Evolutionary conservation across 1,140 invertebrate genomes (phyloP).

Genomic region (Battus philenor): DNA sequence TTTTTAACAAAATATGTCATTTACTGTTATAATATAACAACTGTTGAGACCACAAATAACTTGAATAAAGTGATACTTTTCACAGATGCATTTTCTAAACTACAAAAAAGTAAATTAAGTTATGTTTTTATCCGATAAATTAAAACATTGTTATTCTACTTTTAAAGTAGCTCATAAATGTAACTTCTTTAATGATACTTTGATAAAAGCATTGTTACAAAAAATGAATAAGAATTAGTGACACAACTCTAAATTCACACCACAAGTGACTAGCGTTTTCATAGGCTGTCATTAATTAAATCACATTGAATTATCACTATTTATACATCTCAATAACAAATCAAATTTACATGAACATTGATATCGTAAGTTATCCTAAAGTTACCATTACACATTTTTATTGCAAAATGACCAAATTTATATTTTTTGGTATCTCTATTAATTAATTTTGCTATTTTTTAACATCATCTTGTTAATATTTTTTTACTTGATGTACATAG

Average conservation of each 20-base stretch:
- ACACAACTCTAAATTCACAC: constrained; percentile 12
- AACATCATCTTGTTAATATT: constrained; percentile 35
- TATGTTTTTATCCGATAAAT: no score
- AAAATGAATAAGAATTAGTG: constrained; percentile 26
- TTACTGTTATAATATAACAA: neutral
- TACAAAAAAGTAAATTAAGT: no score
- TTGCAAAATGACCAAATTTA: constrained; percentile 26
- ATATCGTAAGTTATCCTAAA: no score
- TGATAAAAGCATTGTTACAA: constrained; percentile 5
- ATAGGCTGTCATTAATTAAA: constrained; percentile 1
- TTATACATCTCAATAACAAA: neutral
- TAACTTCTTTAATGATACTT: neutral
- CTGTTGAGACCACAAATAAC: no score
- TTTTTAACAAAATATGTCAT: no score
- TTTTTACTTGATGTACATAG: constrained; percentile 37
- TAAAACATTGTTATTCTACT: no score
- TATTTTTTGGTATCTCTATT: constrained; percentile 60
- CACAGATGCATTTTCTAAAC: no score
- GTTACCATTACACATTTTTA: no score
- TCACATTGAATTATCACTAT: neutral
- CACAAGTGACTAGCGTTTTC: constrained; percentile 8
- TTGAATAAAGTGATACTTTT: no score
- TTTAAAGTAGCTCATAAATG: no score
- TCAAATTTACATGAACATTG: neutral
- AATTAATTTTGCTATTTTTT: constrained; percentile 40